Evolutionary conservation across 2,113 vertebrate genomes (phyloP).

Genomic region (Ameiurus melas): DNA sequence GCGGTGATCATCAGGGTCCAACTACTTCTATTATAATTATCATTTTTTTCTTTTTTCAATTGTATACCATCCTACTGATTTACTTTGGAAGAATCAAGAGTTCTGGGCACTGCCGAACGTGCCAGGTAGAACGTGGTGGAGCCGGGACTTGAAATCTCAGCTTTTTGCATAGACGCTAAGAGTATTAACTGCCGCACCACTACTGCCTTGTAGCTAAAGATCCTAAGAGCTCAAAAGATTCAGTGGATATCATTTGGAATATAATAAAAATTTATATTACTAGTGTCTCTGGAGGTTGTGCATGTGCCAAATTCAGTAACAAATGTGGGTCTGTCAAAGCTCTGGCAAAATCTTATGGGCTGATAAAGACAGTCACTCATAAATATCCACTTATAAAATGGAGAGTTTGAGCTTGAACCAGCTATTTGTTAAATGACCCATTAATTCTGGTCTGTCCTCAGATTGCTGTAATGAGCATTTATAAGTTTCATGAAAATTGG

Average conservation of each 20-base stretch:
- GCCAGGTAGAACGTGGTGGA: neutral
- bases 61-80: neutral
- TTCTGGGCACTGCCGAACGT: neutral
- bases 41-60: neutral
- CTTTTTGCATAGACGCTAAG: neutral
- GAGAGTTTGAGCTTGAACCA: neutral
- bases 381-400: neutral
- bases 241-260: neutral
- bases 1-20: neutral
- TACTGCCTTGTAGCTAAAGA: neutral
- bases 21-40: neutral
- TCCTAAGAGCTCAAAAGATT: neutral
- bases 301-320: neutral
- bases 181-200: neutral
- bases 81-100: neutral
- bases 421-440: neutral
- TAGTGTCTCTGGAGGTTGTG: neutral
- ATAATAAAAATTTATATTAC: neutral
- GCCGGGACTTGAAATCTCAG: neutral
- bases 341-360: neutral
- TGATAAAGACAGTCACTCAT: neutral
- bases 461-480: neutral
- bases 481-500: neutral
- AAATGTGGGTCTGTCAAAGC: neutral
- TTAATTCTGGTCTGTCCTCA: neutral